Percentiles rank a stretch among this genome's conserved stretches.
Conservation (phyloP, 2,797 vertebrate genomes). For the Anniella stebbinsi region DNA sequence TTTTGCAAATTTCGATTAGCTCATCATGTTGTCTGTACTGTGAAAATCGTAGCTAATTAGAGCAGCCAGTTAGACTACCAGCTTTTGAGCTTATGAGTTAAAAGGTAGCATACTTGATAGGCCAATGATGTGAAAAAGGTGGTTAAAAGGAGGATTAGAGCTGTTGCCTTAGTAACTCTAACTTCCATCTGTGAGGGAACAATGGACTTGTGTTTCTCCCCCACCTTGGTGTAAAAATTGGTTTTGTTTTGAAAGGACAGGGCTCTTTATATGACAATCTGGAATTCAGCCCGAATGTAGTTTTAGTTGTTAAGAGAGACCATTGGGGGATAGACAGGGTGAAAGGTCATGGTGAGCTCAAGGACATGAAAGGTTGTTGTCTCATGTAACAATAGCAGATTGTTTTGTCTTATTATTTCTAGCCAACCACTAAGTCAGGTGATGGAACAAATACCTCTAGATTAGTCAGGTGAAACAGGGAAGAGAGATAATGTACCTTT, state of each 20-base stretch:
- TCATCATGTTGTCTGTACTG: slow-evolving; percentile 94
- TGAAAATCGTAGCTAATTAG: slow-evolving; percentile 97
- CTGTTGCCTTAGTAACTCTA: slow-evolving; percentile 99
- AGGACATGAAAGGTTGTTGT: slow-evolving; percentile 89
- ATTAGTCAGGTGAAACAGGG: slow-evolving; percentile 82
- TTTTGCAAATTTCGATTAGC: slow-evolving; percentile 98
- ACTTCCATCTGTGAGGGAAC: slow-evolving; percentile 97
- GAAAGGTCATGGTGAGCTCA: slow-evolving; percentile 90
- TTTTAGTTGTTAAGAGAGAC: slow-evolving; percentile 88
- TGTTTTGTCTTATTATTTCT: slow-evolving; percentile 84
- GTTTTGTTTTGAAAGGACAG: slow-evolving; percentile 93
- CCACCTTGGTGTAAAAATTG: slow-evolving; percentile 95
- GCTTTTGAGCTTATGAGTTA: slow-evolving; percentile 91
- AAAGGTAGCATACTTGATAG: slow-evolving; percentile 96
- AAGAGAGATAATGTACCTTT: slow-evolving; percentile 74
- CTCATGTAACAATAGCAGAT: slow-evolving; percentile 85
- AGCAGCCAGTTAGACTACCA: slow-evolving; percentile 86
- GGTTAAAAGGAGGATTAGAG: slow-evolving; percentile 95
- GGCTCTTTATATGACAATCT: slow-evolving; percentile 94
- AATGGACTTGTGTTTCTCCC: slow-evolving; percentile 97
- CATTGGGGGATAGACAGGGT: slow-evolving; percentile 86
- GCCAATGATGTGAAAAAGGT: slow-evolving; percentile 94
- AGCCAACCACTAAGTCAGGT: slow-evolving; percentile 78
- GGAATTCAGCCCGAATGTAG: slow-evolving; percentile 91
- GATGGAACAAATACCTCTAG: slow-evolving; percentile 83